These are phyloP conservation scores for Drosophila saltans DNA, from an alignment of 1,140 invertebrate species.

Conservation along the genomic window DNA sequence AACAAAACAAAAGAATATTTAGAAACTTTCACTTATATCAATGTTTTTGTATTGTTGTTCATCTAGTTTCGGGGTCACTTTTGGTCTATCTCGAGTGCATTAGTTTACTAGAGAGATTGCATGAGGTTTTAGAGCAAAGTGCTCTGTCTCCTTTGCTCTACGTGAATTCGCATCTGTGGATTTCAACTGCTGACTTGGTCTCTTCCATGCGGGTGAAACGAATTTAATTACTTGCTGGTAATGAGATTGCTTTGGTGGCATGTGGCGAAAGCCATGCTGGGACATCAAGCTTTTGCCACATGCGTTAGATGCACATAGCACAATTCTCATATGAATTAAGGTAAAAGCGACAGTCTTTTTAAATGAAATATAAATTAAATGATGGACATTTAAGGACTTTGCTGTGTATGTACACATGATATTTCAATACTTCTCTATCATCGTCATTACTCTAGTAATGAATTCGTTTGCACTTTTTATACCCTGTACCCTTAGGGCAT, in stretches of 20 bases:
- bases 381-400: too few species aligned
- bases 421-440: too few species aligned
- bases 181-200: neutral
- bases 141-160: neutral
- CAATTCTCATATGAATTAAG: neutral
- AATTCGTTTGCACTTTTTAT: too few species aligned
- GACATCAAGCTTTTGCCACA: neutral
- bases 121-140: neutral
- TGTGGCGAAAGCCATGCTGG: conserved; percentile 3
- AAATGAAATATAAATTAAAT: neutral
- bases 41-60: too few species aligned
- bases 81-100: conserved; percentile 1
- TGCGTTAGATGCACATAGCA: neutral
- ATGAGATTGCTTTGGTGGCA: conserved; percentile 34
- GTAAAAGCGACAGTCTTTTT: neutral
- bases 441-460: too few species aligned
- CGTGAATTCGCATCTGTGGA: neutral
- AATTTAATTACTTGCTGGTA: conserved; percentile 27
- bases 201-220: neutral
- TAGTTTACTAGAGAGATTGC: neutral
- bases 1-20: neutral
- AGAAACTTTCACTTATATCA: neutral
- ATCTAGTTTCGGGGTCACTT: conserved; percentile 1
- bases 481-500: too few species aligned
- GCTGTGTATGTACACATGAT: too few species aligned